These are phyloP conservation scores for Numenius phaeopus DNA, from an alignment of 2,797 vertebrate genomes.

Conservation along the genomic window DNA sequence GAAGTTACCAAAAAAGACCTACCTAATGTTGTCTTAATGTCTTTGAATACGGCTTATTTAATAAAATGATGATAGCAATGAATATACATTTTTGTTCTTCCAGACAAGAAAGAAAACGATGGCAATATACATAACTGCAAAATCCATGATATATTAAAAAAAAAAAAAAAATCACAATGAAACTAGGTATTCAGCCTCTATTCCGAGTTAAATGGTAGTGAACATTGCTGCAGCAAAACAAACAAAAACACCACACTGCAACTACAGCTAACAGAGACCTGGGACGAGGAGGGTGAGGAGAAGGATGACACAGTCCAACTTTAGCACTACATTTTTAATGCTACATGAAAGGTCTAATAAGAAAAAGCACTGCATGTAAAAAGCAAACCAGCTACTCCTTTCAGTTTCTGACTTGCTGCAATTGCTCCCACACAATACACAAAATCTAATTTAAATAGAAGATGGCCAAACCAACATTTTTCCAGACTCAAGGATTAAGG, in stretches of 20 bases:
- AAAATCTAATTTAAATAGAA: background rate
- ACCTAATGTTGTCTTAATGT: background rate
- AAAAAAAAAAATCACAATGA: background rate
- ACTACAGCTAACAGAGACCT: background rate
- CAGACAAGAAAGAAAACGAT: background rate
- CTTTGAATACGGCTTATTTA: background rate
- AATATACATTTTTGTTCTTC: background rate
- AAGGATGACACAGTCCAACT: background rate
- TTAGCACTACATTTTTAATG: background rate
- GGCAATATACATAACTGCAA: background rate
- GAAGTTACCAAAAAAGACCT: background rate
- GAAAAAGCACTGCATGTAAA: background rate
- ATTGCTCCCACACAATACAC: background rate
- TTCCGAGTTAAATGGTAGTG: background rate
- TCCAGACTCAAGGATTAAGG: background rate
- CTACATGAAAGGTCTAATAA: background rate
- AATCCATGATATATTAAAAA: slow-evolving; percentile 17
- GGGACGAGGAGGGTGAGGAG: fast-evolving
- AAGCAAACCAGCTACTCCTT: background rate
- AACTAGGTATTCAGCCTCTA: slow-evolving; percentile 16
- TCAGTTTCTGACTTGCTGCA: background rate
- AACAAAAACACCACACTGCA: background rate
- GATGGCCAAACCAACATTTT: background rate
- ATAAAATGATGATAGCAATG: background rate
- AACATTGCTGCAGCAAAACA: background rate